phyloP scores from a whole-genome alignment of 2,113 vertebrate genomes.

The Triplophysa rosa region DNA sequence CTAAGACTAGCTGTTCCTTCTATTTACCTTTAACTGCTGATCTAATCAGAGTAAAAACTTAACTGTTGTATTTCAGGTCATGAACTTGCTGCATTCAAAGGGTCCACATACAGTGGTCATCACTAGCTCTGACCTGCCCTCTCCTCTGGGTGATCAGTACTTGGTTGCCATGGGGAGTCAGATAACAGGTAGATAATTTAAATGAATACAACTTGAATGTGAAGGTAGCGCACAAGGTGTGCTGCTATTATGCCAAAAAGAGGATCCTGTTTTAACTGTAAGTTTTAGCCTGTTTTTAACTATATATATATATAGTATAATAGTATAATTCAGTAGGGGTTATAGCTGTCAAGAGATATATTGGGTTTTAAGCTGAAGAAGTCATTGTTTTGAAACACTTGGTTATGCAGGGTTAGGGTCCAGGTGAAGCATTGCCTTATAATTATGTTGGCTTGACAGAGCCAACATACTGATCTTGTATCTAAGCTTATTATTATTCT shows the following conservation, averaged over 20 bases:
- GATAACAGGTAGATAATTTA: conserved; percentile 72
- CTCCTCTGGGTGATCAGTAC: conserved; percentile 79
- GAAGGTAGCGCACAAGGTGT: too few relatives aligned
- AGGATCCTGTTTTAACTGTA: too few relatives aligned
- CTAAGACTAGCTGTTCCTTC: too few relatives aligned
- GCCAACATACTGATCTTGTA: too few relatives aligned
- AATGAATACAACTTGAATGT: too few relatives aligned
- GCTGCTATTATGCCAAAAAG: too few relatives aligned
- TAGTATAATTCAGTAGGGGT: too few relatives aligned
- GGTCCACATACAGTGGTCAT: conserved; percentile 96
- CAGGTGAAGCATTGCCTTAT: background rate
- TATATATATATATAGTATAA: background rate
- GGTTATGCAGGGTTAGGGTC: background rate
- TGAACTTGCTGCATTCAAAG: conserved; percentile 92
- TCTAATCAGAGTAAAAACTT: background rate
- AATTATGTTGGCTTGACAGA: too few relatives aligned
- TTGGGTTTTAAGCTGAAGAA: background rate
- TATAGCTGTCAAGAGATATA: background rate
- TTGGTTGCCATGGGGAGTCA: conserved; percentile 91
- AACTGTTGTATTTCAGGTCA: conserved; percentile 76
- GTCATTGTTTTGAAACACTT: background rate
- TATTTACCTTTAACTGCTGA: background rate
- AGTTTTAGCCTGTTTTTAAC: too few relatives aligned
- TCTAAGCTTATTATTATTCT: too few relatives aligned
- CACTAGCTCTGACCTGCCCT: conserved; percentile 91